phyloP scores from a whole-genome alignment of 2,797 vertebrate genomes.

The Acipenser transmontanus region DNA sequence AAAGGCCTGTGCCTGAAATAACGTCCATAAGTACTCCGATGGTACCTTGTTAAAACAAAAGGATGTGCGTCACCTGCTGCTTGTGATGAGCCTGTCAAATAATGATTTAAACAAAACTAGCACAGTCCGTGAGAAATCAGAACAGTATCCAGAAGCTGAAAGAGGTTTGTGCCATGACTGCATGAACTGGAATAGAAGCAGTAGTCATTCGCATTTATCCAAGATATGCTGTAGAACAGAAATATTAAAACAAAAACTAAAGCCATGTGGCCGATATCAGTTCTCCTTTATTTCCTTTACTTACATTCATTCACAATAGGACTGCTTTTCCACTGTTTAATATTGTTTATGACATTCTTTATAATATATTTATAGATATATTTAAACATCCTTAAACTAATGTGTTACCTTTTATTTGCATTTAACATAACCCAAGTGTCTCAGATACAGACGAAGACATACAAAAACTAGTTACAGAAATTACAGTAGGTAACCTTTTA shows the following conservation, averaged over 20 bases:
- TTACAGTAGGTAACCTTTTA: no score
- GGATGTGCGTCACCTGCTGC: background rate
- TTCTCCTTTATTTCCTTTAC: no score
- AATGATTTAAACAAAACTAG: background rate
- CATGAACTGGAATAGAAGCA: background rate
- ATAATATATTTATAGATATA: no score
- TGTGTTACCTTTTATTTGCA: no score
- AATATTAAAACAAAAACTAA: background rate
- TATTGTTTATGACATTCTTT: no score
- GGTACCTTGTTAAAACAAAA: slow-evolving; percentile 3
- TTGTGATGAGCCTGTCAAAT: background rate
- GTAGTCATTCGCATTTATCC: no score
- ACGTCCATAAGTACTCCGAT: background rate
- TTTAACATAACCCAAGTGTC: no score
- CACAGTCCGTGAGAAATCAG: background rate
- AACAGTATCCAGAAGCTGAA: background rate
- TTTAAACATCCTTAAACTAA: no score
- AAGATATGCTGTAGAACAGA: background rate
- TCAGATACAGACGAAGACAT: no score
- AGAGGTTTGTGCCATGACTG: background rate
- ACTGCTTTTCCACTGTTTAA: no score
- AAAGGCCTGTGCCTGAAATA: background rate
- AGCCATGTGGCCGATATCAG: slow-evolving; percentile 17
- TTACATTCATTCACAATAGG: no score
- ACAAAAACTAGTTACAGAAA: no score